Conservation (phyloP, 2,797 vertebrate species). For the Acrocephalus scirpaceus region DNA sequence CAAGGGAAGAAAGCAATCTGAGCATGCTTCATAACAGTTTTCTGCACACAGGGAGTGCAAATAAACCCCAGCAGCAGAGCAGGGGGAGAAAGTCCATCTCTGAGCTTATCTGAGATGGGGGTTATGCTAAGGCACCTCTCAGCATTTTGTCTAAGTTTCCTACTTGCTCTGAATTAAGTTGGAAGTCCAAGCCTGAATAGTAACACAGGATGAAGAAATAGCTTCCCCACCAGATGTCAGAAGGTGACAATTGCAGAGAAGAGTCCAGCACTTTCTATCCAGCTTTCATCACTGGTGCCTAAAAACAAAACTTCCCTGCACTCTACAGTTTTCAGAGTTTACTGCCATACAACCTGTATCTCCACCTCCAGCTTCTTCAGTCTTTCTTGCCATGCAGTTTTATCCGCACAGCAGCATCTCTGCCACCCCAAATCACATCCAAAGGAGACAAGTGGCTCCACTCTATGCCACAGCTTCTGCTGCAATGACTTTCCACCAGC, state of each 20-base stretch:
- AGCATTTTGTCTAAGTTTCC: background rate
- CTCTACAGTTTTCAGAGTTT: background rate
- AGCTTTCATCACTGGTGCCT: background rate
- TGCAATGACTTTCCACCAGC: background rate
- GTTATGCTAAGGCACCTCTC: background rate
- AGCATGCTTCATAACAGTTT: background rate
- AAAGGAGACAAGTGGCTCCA: background rate
- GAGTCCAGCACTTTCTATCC: background rate
- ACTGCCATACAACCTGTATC: background rate
- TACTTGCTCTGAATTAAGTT: fast-evolving
- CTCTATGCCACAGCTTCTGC: background rate
- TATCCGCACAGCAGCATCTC: background rate
- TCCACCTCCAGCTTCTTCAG: background rate
- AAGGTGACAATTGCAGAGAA: background rate
- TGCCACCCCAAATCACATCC: fast-evolving
- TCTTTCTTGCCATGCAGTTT: background rate
- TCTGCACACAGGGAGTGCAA: background rate
- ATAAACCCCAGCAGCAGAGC: background rate
- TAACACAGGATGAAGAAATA: background rate
- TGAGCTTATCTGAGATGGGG: background rate
- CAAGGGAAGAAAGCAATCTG: background rate
- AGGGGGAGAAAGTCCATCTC: background rate
- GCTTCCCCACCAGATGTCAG: background rate
- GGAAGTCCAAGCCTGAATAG: background rate
- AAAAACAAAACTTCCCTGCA: background rate